phyloP scores from a whole-genome alignment of 53 echinoderm and acorn worm genomes.

The Arbacia lixula region DNA sequence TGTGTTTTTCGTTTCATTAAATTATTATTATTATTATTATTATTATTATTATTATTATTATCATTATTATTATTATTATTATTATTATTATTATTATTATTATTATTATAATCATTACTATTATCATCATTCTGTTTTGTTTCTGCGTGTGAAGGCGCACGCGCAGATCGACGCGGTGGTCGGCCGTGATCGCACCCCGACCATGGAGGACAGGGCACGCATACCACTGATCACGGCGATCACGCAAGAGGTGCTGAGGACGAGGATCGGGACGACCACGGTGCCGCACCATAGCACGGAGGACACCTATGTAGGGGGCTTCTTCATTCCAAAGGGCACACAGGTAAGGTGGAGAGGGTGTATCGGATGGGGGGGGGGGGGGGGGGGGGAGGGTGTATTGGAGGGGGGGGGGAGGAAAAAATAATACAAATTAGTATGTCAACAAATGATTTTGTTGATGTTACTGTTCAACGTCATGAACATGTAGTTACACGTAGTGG shows the following conservation, averaged over 20 bases:
- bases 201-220: slow-evolving; percentile 49
- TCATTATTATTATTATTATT: too few species aligned
- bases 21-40: too few species aligned
- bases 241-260: slow-evolving; percentile 49
- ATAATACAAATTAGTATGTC: too few species aligned
- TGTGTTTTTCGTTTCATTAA: too few species aligned
- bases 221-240: slow-evolving; percentile 62
- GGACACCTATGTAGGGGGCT: slow-evolving; percentile 58
- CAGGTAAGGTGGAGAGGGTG: slow-evolving; percentile 31
- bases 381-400: too few species aligned
- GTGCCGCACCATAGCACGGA: slow-evolving; percentile 61
- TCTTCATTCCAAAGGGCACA: slow-evolving; percentile 63
- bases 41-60: too few species aligned
- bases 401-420: too few species aligned
- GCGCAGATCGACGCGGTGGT: slow-evolving; percentile 62
- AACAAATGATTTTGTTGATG: too few species aligned
- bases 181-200: slow-evolving; percentile 58
- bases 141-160: slow-evolving; percentile 33
- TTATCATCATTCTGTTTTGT: not conserved
- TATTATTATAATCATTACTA: too few species aligned
- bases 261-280: slow-evolving; percentile 56
- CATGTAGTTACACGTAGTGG: too few species aligned
- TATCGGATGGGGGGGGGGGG: not conserved
- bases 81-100: too few species aligned
- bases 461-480: too few species aligned